Percentiles rank a stretch among this genome's conserved stretches.
Evolutionary conservation across 2,888 invertebrate species (phyloP).

Genomic region (Callinectes sapidus): DNA sequence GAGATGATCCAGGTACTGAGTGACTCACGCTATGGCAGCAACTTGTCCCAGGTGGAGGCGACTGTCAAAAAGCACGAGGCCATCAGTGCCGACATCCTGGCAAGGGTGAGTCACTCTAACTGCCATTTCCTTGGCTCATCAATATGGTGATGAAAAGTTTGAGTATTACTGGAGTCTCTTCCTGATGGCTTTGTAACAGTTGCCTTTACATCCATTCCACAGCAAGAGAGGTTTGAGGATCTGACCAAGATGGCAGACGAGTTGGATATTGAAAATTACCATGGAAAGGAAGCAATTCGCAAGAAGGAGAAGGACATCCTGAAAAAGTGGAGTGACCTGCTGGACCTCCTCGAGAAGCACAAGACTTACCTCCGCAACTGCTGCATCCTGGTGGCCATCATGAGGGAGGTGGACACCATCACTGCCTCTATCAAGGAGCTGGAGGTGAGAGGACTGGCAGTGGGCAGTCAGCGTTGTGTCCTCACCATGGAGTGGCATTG

Average conservation of each 20-base stretch:
- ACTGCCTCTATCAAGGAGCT: constrained; percentile 88
- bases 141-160: neutral
- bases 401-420: constrained; percentile 94
- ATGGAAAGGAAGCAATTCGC: constrained; percentile 88
- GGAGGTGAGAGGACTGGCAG: constrained; percentile 79
- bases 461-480: neutral
- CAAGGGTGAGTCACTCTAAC: constrained; percentile 80
- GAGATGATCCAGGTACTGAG: constrained; percentile 98
- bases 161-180: neutral
- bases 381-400: constrained; percentile 89
- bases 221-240: constrained; percentile 95
- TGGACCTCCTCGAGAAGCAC: constrained; percentile 90
- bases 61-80: constrained; percentile 99
- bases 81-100: constrained; percentile 96
- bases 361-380: constrained; percentile 85
- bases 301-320: constrained; percentile 86
- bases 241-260: constrained; percentile 95
- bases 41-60: constrained; percentile 94
- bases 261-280: constrained; percentile 92
- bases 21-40: constrained; percentile 92
- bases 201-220: constrained; percentile 49
- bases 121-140: neutral
- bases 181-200: neutral
- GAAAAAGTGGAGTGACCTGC: constrained; percentile 89
- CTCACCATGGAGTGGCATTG: neutral